A percentile compares a stretch with the other conserved stretches of the same genome.
Conservation (phyloP, 2,113 vertebrate genomes). For the Muntiacus reevesi region DNA sequence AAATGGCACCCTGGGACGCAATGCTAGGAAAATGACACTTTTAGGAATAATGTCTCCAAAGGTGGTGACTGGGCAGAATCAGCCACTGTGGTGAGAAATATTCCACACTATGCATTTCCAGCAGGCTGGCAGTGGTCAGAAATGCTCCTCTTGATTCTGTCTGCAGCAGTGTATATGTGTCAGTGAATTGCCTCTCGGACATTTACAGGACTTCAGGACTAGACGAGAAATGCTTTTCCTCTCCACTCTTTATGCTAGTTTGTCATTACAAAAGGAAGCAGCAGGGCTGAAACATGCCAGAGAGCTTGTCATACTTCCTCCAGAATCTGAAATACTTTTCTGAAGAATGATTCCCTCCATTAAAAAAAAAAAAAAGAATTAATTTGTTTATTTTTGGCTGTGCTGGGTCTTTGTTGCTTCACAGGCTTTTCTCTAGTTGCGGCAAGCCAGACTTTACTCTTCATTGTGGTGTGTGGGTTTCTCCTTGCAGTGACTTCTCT, state of each 20-base stretch:
- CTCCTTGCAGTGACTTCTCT: not conserved
- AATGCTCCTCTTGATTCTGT: not conserved
- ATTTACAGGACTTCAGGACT: not conserved
- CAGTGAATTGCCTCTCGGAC: not conserved
- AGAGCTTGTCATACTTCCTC: not conserved
- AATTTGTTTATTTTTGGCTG: not conserved
- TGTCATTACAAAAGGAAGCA: not conserved
- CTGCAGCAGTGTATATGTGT: not conserved
- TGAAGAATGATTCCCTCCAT: constrained; percentile 37
- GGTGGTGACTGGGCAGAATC: not conserved
- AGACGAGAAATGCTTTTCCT: not conserved
- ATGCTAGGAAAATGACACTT: not conserved
- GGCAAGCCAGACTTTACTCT: not conserved
- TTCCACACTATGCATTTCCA: not conserved
- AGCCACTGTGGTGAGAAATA: not conserved
- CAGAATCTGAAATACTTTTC: constrained; percentile 31
- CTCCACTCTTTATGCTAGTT: not conserved
- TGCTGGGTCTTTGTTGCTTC: not conserved
- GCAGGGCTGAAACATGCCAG: not conserved
- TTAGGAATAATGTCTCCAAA: not conserved
- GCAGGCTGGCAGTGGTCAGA: not conserved
- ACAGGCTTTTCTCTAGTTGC: not conserved
- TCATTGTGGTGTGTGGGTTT: not conserved
- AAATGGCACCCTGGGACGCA: not conserved
- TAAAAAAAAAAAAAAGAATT: not conserved